Percentiles rank a stretch among this genome's conserved stretches.
Conservation (phyloP, 1,140 invertebrate species). For the Adelges cooleyi region DNA sequence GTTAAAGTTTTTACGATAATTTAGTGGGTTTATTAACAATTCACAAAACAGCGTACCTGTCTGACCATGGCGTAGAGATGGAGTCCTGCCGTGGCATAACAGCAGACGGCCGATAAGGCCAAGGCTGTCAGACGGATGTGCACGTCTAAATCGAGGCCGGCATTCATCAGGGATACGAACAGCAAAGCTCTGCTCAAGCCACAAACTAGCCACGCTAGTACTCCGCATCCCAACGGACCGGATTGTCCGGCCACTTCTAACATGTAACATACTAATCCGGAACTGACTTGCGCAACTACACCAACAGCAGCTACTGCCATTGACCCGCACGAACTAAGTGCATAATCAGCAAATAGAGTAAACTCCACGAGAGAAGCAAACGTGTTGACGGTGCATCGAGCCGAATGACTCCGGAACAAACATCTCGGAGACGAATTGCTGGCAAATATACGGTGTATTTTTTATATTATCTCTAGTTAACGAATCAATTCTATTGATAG, state of each 20-base stretch:
- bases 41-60: background rate
- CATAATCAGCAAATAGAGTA: background rate
- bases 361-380: background rate
- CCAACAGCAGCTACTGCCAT: background rate
- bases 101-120: background rate
- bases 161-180: background rate
- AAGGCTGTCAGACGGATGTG: background rate
- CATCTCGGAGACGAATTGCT: background rate
- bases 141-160: background rate
- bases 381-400: constrained; percentile 3
- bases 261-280: constrained; percentile 9
- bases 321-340: constrained; percentile 2
- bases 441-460: too few relatives aligned
- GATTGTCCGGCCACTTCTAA: background rate
- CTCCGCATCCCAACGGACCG: background rate
- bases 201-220: constrained; percentile 3
- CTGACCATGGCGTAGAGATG: background rate
- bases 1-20: too few relatives aligned
- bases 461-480: too few relatives aligned
- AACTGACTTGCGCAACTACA: constrained; percentile 3
- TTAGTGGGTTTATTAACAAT: background rate
- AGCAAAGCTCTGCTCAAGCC: background rate
- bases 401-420: background rate
- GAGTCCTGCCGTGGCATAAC: constrained; percentile 1
- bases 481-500: too few relatives aligned